phyloP scores from a whole-genome alignment of 2,797 vertebrate species.

The Gadopsis bispinosus region DNA sequence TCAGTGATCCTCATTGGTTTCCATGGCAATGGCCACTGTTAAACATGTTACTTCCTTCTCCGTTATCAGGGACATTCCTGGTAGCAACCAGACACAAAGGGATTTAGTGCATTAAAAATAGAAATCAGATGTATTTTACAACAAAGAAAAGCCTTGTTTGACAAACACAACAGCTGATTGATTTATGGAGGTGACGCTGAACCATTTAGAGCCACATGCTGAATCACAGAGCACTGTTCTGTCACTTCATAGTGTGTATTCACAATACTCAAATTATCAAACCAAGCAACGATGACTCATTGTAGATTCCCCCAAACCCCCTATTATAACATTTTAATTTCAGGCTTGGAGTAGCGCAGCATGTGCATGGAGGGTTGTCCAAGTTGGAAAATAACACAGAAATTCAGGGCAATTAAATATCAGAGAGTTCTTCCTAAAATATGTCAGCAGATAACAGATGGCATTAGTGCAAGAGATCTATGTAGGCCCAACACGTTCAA shows the following conservation, averaged over 20 bases:
- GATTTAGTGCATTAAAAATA: slow-evolving; percentile 38
- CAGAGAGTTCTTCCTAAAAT: slow-evolving; percentile 17
- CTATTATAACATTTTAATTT: slow-evolving; percentile 57
- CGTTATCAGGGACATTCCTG: slow-evolving; percentile 59
- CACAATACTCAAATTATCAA: slow-evolving; percentile 35
- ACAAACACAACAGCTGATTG: slow-evolving; percentile 45
- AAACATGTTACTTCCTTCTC: slow-evolving; percentile 51
- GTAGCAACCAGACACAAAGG: slow-evolving; percentile 37
- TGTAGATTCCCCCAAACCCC: background rate
- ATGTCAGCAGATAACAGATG: slow-evolving; percentile 2
- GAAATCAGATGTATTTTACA: slow-evolving; percentile 46
- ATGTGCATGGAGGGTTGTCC: slow-evolving; percentile 22
- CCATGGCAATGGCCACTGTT: slow-evolving; percentile 50
- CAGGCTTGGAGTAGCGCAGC: slow-evolving; percentile 46
- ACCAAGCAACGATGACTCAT: slow-evolving; percentile 22
- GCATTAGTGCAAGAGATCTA: background rate
- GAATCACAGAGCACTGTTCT: slow-evolving; percentile 46
- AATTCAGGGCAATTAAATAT: slow-evolving; percentile 31
- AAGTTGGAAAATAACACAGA: slow-evolving; percentile 38
- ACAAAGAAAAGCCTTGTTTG: slow-evolving; percentile 45
- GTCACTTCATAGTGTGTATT: slow-evolving; percentile 43
- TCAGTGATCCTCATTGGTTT: slow-evolving; percentile 53
- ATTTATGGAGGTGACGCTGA: slow-evolving; percentile 51
- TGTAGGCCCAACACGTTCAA: background rate
- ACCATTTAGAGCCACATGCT: slow-evolving; percentile 25